Percentiles rank a stretch among this genome's conserved stretches.
Evolutionary conservation across 2,113 vertebrate genomes (phyloP).

Genomic region (Stegastes partitus): DNA sequence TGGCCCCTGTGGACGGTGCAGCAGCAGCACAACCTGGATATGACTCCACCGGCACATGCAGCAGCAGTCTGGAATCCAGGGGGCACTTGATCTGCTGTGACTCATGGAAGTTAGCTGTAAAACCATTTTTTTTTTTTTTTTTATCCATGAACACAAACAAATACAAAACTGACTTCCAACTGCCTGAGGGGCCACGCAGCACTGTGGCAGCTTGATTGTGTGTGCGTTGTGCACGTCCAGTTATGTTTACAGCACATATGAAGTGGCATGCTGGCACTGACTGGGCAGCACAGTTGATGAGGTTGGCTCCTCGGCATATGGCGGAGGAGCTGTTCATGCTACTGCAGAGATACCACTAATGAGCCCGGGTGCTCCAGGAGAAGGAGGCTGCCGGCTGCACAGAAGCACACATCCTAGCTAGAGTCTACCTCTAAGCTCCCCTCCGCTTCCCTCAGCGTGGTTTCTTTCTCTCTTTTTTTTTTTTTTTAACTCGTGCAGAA

Average conservation of each 20-base stretch:
- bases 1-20: conserved; percentile 7
- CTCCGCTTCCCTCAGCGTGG: background rate
- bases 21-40: conserved; percentile 2
- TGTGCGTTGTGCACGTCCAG: conserved; percentile 47
- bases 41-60: background rate
- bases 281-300: conserved; percentile 73
- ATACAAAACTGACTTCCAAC: conserved; percentile 30
- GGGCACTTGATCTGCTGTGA: conserved; percentile 28
- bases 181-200: conserved; percentile 26
- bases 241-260: conserved; percentile 77
- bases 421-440: conserved; percentile 5
- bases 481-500: background rate
- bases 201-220: conserved; percentile 57
- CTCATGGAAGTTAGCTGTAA: conserved; percentile 29
- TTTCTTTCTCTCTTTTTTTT: background rate
- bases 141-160: conserved; percentile 43
- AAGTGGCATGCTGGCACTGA: conserved; percentile 73
- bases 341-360: conserved; percentile 80
- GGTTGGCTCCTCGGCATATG: conserved; percentile 79
- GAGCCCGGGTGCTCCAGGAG: conserved; percentile 74
- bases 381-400: conserved; percentile 62
- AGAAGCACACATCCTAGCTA: conserved; percentile 43
- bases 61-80: conserved; percentile 1
- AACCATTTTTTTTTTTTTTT: conserved; percentile 33
- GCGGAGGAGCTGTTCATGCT: conserved; percentile 75